Conservation (phyloP, 2,113 vertebrate genomes). For the Nothocercus julius region DNA sequence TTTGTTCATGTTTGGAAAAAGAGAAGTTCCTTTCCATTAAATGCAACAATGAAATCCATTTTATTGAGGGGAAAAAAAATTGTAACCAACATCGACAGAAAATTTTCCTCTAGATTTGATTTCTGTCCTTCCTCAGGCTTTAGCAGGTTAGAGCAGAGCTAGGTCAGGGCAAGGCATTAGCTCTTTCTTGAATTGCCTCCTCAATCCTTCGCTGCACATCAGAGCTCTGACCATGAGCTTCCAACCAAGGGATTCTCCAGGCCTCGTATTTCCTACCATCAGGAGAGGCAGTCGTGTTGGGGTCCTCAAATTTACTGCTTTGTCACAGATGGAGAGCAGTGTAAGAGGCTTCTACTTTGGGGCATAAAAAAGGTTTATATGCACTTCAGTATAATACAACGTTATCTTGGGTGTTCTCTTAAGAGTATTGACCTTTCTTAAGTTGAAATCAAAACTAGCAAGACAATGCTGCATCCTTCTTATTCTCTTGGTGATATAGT, state of each 20-base stretch:
- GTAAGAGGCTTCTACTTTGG: not conserved
- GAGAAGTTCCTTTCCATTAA: not conserved
- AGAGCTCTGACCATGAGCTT: not conserved
- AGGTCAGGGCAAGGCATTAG: not conserved
- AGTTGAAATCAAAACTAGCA: conserved; percentile 1
- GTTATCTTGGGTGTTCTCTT: not conserved
- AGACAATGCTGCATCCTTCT: not conserved
- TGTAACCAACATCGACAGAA: not conserved
- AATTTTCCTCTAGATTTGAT: not conserved
- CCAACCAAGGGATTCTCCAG: not conserved
- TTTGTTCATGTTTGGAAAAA: not conserved
- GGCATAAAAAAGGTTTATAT: fast-evolving
- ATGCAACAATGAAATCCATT: not conserved
- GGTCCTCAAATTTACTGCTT: not conserved
- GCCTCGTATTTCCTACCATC: not conserved
- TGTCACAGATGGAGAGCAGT: not conserved
- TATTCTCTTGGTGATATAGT: not conserved
- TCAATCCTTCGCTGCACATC: not conserved
- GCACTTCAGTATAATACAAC: not conserved
- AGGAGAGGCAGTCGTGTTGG: not conserved
- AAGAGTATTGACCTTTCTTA: not conserved
- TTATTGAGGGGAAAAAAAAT: not conserved
- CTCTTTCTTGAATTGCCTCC: not conserved
- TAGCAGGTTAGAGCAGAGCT: not conserved
- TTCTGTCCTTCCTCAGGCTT: not conserved